Evolutionary conservation across 53 echinoderm and acorn worm genomes (phyloP).

Genomic region (Paelopatides confundens): DNA sequence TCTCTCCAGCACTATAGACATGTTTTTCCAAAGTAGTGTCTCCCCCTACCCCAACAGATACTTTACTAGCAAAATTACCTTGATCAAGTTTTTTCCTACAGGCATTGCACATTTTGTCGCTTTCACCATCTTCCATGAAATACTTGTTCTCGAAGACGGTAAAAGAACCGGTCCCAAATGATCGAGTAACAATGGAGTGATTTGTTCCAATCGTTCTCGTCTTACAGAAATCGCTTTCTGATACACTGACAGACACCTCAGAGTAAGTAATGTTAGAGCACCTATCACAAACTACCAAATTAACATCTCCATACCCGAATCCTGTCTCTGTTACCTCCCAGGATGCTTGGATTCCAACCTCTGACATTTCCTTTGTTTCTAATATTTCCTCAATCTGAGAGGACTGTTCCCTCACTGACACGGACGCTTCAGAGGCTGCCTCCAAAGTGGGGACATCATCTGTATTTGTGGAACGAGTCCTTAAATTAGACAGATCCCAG

Average conservation of each 20-base stretch:
- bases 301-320: constrained; percentile 45
- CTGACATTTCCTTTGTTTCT: constrained; percentile 40
- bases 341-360: constrained; percentile 8
- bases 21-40: constrained; percentile 27
- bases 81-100: constrained; percentile 4
- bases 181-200: constrained; percentile 68
- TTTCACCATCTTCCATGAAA: neutral
- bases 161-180: constrained; percentile 76
- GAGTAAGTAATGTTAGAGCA: constrained; percentile 65
- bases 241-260: constrained; percentile 58
- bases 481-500: constrained; percentile 4
- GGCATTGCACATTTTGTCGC: constrained; percentile 32
- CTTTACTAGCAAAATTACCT: neutral
- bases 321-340: constrained; percentile 29
- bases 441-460: neutral
- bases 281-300: constrained; percentile 58
- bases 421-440: constrained; percentile 22
- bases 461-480: constrained; percentile 53
- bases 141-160: constrained; percentile 38
- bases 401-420: constrained; percentile 49
- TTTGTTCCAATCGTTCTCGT: constrained; percentile 83
- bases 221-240: constrained; percentile 42
- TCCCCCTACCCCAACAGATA: constrained; percentile 38
- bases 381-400: constrained; percentile 44
- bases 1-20: neutral